A percentile compares a stretch with the other conserved stretches of the same genome.
These are phyloP conservation scores for Helogale parvula DNA, from an alignment of 2,113 vertebrate genomes.

Conservation along the genomic window DNA sequence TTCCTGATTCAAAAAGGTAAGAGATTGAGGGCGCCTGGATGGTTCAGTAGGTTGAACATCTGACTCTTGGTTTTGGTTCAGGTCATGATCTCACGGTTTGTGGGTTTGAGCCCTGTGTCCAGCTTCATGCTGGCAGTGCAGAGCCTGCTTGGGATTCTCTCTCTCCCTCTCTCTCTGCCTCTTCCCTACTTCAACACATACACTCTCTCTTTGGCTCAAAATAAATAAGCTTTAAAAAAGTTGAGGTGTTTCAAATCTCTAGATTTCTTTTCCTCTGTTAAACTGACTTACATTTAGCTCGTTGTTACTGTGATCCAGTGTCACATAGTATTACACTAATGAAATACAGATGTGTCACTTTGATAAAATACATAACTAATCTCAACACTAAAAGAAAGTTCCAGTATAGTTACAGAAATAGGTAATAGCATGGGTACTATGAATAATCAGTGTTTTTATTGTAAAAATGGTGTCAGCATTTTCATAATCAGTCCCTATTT, in stretches of 20 bases:
- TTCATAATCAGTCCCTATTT: slow-evolving; percentile 53
- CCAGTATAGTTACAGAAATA: slow-evolving; percentile 62
- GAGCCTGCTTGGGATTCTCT: no score
- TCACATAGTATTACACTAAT: slow-evolving; percentile 52
- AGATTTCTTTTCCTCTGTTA: slow-evolving; percentile 46
- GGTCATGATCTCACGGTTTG: no score
- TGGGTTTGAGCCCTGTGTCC: no score
- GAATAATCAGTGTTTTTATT: slow-evolving; percentile 47
- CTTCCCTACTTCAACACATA: no score
- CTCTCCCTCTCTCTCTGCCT: no score
- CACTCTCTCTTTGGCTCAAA: no score
- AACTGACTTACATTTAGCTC: slow-evolving; percentile 59
- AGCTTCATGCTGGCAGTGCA: no score
- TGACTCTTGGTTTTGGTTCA: no score
- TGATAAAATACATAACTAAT: slow-evolving; percentile 65
- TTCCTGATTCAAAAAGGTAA: slow-evolving; percentile 47
- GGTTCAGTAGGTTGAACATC: no score
- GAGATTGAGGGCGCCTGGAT: neutral
- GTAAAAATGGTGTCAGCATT: neutral
- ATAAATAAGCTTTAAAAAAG: neutral
- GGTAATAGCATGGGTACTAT: neutral
- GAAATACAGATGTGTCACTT: slow-evolving; percentile 52
- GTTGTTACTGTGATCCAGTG: slow-evolving; percentile 8
- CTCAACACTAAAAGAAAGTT: slow-evolving; percentile 53
- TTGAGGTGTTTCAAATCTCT: slow-evolving; percentile 21